Base-by-base conservation (phyloP, 2,113 vertebrate genomes). In the Bufo bufo region DNA sequence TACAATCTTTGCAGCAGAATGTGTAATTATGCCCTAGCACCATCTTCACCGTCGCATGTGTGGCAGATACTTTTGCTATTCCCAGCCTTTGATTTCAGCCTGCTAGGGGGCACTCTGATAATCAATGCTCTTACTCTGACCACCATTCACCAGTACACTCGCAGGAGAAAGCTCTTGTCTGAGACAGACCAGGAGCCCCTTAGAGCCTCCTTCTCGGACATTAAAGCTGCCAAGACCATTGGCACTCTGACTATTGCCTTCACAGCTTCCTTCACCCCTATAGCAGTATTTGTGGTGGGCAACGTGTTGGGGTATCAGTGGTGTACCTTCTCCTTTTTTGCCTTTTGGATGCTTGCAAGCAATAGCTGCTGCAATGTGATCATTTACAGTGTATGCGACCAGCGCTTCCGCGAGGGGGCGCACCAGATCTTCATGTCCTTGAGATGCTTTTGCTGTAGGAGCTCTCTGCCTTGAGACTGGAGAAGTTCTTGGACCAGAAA, bases 291-390 rank as follows among this genome's bases (percentile, higher is more conserved):
- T 33, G 95, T 96, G 1, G 93, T 96, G 0, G 95, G 95, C 3
- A 95, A 96, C 3, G 95, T 96, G 49, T 47, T 94, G 86, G 96
- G 96, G 3, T 94, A 95, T 50, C 82, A 93, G 82, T 96, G 96
- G 95, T 96, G 96, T 90, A 93, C 91, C 89, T 96, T 96, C 75
- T 95, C 95, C 0, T 95, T 96, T 79, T 94, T 96, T 45, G 93
- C 95, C 43, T 96, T 96, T 87, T 96, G 96, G 96, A 95, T 95
- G 89, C 90, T 96, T 90, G 91, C 95, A 33, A 90, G 93, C 4
- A 96, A 95, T 90, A 96, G 96, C 54, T 95, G 95, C 90, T 96
- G 94, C 91, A 95, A 96, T 56, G 94, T 96, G 10, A 93, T 96
- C 0, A 96, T 96, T 63, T 96, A 95, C 90, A 95, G 95, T 0